Percentiles rank a stretch among this genome's conserved stretches.
Evolutionary conservation across 2,113 vertebrate genomes (phyloP).

Genomic region (Candoia aspera): DNA sequence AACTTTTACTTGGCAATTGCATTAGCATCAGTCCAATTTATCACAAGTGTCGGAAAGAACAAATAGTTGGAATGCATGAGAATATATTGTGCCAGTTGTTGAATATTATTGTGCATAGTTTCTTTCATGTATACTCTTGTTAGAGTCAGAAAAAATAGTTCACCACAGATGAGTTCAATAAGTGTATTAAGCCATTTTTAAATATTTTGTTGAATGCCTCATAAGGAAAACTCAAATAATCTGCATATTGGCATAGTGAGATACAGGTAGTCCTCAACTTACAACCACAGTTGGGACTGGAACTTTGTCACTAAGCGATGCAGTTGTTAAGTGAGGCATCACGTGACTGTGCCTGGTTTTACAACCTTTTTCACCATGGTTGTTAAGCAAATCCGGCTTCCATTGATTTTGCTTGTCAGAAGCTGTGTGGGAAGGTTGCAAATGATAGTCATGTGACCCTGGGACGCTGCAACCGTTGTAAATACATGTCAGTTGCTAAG

Average conservation of each 20-base stretch:
- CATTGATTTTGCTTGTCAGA: too few species aligned
- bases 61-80: not conserved
- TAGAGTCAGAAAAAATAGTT: conserved; percentile 4
- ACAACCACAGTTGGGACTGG: too few species aligned
- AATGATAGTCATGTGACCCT: too few species aligned
- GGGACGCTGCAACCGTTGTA: too few species aligned
- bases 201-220: not conserved
- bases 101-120: not conserved
- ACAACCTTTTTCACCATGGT: too few species aligned
- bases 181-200: not conserved
- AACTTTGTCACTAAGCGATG: too few species aligned
- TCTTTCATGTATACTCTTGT: not conserved
- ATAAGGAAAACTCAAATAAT: not conserved
- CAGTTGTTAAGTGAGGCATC: too few species aligned
- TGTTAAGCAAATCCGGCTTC: too few species aligned
- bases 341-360: too few species aligned
- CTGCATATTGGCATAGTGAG: not conserved
- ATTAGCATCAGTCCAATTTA: not conserved
- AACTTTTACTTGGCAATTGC: not conserved
- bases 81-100: not conserved
- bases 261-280: not conserved
- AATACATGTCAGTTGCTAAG: too few species aligned
- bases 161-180: not conserved
- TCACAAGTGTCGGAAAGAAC: not conserved
- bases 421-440: too few species aligned